A percentile compares a stretch with the other conserved stretches of the same genome.
Conservation (phyloP, 30 jellyfish, hydroid and myxozoan species). For the Nemopilema nomurai region DNA sequence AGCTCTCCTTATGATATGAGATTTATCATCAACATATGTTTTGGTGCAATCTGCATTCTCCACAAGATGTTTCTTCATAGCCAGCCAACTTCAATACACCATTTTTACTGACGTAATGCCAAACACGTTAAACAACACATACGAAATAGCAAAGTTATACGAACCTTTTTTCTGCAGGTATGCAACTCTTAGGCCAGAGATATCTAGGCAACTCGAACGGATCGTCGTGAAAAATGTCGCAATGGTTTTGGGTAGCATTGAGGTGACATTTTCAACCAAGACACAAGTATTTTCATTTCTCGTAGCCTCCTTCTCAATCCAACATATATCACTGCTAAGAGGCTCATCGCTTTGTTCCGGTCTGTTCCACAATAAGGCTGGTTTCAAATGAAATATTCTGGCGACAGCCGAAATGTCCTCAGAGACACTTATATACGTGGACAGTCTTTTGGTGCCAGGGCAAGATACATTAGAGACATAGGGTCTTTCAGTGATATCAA, state of each 20-base stretch:
- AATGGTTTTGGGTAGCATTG: slow-evolving; percentile 45
- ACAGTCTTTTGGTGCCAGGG: slow-evolving; percentile 62
- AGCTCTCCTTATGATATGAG: too few species aligned
- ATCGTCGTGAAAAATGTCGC: slow-evolving; percentile 35
- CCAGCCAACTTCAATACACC: too few species aligned
- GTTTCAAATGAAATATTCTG: slow-evolving; percentile 56
- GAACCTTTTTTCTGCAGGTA: slow-evolving; percentile 44
- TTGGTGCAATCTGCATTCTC: too few species aligned
- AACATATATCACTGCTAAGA: slow-evolving; percentile 6
- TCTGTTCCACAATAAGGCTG: slow-evolving; percentile 49
- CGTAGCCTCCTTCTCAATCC: slow-evolving; percentile 17
- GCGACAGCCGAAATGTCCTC: slow-evolving; percentile 69
- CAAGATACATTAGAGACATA: slow-evolving; percentile 7
- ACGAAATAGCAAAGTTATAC: neutral
- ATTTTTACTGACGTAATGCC: too few species aligned
- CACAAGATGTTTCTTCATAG: too few species aligned
- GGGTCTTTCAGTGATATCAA: neutral
- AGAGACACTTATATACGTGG: slow-evolving; percentile 54
- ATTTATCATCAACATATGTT: too few species aligned
- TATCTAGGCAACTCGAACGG: slow-evolving; percentile 42
- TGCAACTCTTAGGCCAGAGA: slow-evolving; percentile 56
- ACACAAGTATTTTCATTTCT: slow-evolving; percentile 49
- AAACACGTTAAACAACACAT: neutral
- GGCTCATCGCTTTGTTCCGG: slow-evolving; percentile 7
- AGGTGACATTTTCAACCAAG: slow-evolving; percentile 30